These are phyloP conservation scores for Mamestra configurata DNA, from an alignment of 1,140 invertebrate genomes.

Conservation along the genomic window DNA sequence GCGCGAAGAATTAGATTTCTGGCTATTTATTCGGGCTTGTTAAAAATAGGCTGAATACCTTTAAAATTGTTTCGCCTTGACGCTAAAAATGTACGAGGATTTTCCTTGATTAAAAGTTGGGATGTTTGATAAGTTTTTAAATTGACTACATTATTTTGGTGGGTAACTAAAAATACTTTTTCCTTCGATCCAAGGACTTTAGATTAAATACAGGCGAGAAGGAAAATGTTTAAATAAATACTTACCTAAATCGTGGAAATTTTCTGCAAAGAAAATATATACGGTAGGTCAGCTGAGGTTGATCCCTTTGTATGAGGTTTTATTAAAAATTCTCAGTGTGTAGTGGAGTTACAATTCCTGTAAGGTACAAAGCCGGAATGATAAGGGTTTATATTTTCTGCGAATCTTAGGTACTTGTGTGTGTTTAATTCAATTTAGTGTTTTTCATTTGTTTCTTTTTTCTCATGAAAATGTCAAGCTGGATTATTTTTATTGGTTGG, in stretches of 20 bases:
- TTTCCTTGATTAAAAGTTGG: slow-evolving; percentile 20
- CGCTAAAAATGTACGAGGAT: slow-evolving; percentile 53
- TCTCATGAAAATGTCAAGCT: too few species aligned
- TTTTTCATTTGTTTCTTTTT: not conserved
- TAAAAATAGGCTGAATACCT: slow-evolving; percentile 22
- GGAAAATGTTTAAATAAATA: not conserved
- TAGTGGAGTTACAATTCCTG: too few species aligned
- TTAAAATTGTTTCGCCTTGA: slow-evolving; percentile 53
- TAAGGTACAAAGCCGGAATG: too few species aligned
- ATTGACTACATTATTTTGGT: slow-evolving; percentile 27
- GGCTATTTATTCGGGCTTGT: not conserved
- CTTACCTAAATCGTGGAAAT: not conserved
- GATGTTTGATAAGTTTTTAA: slow-evolving; percentile 22
- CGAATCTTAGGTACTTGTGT: not conserved
- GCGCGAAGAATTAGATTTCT: not conserved
- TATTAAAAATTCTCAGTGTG: too few species aligned
- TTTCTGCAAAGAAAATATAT: not conserved
- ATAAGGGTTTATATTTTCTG: not conserved
- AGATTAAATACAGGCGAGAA: not conserved
- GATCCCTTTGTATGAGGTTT: too few species aligned
- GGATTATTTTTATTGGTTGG: too few species aligned
- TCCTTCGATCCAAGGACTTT: not conserved
- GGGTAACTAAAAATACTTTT: not conserved
- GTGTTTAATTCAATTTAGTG: not conserved
- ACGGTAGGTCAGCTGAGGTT: not conserved